Base-by-base conservation (phyloP, 2,113 vertebrate species). In the Brachyhypopomus gauderio region DNA sequence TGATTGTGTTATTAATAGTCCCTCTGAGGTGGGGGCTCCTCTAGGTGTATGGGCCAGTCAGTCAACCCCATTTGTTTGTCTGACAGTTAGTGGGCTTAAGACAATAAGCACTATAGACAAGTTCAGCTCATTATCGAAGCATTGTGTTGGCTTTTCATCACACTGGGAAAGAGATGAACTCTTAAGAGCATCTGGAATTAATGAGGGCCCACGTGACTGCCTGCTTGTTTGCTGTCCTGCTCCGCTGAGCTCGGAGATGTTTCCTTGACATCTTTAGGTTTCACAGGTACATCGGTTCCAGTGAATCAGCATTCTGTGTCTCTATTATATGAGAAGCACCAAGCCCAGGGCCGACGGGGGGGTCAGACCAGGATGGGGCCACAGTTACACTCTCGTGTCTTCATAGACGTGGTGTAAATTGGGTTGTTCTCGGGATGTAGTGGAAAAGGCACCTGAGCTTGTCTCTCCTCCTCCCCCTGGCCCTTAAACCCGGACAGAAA, bases 101-200 rank as follows among this genome's bases (percentile, higher is more conserved):
- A 80, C 71, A 79, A 67, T 86, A 60, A 90, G 82, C 86, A 86
- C 91, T 87, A 89, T 90, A 92, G 89, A 87, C 90, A 92, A 88
- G 86, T 90, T 87, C 85, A 83, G 86, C 89, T 92, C 89, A 91
- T 93, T 92, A 92, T 92, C 88, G 87, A 85, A 91, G 90, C 90
- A 89, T 89, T 85, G 52, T 79, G 25, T 20, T 77, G 59, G 59
- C 84, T 78, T 88, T 86, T 81, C 79, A 85, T 90, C 62, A 41
- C 78, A 59, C 67, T 4, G 67, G 27, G 16, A 72, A 64, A 19
- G 16, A 77, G 25, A 72, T 52, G 30, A 36, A 62, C 72, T 73
- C 78, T 72, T 74, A 72, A 45, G 69, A 73, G 56, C 56, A 52
- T 22, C 80, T 64, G 36, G 78, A 80, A 77, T 83, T 83, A 83